Conservation (phyloP, 2,888 invertebrate species). For the Brenthis hecate region DNA sequence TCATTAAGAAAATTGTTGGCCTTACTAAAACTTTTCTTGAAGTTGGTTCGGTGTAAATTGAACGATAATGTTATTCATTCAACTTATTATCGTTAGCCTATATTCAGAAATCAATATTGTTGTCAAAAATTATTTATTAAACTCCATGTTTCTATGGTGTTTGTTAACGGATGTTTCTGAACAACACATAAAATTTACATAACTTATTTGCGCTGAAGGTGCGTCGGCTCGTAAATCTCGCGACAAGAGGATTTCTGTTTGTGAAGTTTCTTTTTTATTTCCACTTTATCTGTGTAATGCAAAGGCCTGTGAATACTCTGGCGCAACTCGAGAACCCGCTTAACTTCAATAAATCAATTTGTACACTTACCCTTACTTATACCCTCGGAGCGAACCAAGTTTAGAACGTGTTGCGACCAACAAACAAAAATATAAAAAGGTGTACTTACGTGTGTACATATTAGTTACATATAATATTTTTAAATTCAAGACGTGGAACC, state of each 20-base stretch:
- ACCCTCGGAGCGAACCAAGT: conserved; percentile 56
- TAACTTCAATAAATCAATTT: conserved; percentile 83
- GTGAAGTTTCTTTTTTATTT: conserved; percentile 81
- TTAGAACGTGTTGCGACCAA: conserved; percentile 66
- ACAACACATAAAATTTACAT: conserved; percentile 76
- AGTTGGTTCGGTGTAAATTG: conserved; percentile 75
- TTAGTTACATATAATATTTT: neutral
- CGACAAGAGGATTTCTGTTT: conserved; percentile 81
- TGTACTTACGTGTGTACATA: conserved; percentile 4
- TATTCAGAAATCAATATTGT: conserved; percentile 28
- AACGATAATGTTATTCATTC: conserved; percentile 70
- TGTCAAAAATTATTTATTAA: conserved; percentile 25
- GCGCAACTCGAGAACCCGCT: conserved; percentile 74
- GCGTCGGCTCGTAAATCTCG: conserved; percentile 79
- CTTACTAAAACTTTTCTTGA: conserved; percentile 73
- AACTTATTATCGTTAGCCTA: conserved; percentile 59
- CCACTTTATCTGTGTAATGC: conserved; percentile 78
- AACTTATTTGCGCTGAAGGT: conserved; percentile 74
- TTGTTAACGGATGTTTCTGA: conserved; percentile 52
- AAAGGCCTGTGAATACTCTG: conserved; percentile 77
- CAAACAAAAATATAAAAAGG: conserved; percentile 54
- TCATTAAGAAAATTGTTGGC: conserved; percentile 78
- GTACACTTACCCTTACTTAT: conserved; percentile 78
- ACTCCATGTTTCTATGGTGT: conserved; percentile 23
- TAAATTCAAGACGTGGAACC: too few species aligned